These are phyloP conservation scores for Eretmocerus hayati DNA, from an alignment of 2,888 invertebrate genomes.

Conservation along the genomic window DNA sequence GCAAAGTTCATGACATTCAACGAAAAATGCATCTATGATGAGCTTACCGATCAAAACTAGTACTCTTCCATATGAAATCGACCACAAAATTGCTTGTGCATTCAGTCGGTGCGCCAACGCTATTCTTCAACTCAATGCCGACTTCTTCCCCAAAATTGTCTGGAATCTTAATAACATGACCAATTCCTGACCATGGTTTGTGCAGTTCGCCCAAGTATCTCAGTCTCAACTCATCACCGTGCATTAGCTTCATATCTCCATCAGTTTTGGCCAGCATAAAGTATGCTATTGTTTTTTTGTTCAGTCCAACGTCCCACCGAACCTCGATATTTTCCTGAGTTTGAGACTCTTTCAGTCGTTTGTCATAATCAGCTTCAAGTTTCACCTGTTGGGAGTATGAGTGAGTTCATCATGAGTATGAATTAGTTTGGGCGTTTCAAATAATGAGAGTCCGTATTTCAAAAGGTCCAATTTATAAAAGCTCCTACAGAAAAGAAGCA, in stretches of 20 bases:
- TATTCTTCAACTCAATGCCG: slow-evolving; percentile 90
- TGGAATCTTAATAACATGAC: slow-evolving; percentile 93
- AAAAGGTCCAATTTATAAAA: too few species aligned
- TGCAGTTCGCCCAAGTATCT: slow-evolving; percentile 89
- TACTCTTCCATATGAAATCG: slow-evolving; percentile 99
- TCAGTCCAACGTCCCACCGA: slow-evolving; percentile 96
- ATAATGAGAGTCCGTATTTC: too few species aligned
- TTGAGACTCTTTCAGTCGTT: slow-evolving; percentile 93
- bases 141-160: slow-evolving; percentile 98
- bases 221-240: slow-evolving; percentile 92
- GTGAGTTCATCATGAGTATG: too few species aligned
- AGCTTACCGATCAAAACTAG: slow-evolving; percentile 84
- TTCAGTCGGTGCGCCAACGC: slow-evolving; percentile 86
- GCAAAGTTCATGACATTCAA: too few species aligned
- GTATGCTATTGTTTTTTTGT: slow-evolving; percentile 96
- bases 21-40: neutral
- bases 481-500: neutral
- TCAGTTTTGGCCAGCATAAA: slow-evolving; percentile 96
- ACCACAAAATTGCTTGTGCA: slow-evolving; percentile 94
- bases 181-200: slow-evolving; percentile 95
- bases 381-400: too few species aligned
- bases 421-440: too few species aligned
- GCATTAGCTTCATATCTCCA: slow-evolving; percentile 98
- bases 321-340: slow-evolving; percentile 98
- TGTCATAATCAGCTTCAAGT: slow-evolving; percentile 97